A percentile compares a stretch with the other conserved stretches of the same genome.
phyloP scores from a whole-genome alignment of 1,140 invertebrate genomes.

The Apocrypta bakeri region DNA sequence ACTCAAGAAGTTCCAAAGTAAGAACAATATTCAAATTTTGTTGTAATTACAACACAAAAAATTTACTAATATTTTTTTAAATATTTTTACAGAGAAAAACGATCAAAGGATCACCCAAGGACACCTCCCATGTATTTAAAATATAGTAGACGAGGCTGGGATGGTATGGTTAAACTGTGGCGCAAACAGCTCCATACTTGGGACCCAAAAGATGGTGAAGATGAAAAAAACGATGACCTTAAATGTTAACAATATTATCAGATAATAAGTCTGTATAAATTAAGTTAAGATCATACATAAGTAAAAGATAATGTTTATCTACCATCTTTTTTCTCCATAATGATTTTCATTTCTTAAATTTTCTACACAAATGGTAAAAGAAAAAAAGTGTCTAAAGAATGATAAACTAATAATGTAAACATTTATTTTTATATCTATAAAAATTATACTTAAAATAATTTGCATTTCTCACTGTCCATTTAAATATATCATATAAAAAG shows the following conservation, averaged over 20 bases:
- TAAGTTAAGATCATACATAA: conserved; percentile 26
- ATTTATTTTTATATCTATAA: conserved; percentile 44
- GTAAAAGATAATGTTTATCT: conserved; percentile 17
- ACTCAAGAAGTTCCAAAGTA: conserved; percentile 83
- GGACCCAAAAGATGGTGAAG: conserved; percentile 76
- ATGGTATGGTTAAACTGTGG: conserved; percentile 91
- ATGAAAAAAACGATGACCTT: conserved; percentile 23
- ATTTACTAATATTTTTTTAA: not conserved
- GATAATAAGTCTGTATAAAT: conserved; percentile 14
- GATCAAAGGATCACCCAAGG: conserved; percentile 84
- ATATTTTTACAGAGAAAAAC: conserved; percentile 75
- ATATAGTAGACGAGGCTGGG: conserved; percentile 93
- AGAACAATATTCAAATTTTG: conserved; percentile 55
- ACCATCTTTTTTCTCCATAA: conserved; percentile 37
- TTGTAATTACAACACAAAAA: not conserved
- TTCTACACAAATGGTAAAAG: conserved; percentile 34
- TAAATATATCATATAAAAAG: not conserved
- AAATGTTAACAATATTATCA: conserved; percentile 43
- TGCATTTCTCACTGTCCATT: not conserved
- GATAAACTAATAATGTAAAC: not conserved
- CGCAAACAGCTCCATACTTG: conserved; percentile 88
- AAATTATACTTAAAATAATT: conserved; percentile 35
- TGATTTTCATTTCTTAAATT: conserved; percentile 41
- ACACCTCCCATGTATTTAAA: conserved; percentile 91
- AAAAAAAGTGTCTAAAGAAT: conserved; percentile 17